Base-by-base conservation (phyloP, 2,888 invertebrate species). In the Busseola fusca region DNA sequence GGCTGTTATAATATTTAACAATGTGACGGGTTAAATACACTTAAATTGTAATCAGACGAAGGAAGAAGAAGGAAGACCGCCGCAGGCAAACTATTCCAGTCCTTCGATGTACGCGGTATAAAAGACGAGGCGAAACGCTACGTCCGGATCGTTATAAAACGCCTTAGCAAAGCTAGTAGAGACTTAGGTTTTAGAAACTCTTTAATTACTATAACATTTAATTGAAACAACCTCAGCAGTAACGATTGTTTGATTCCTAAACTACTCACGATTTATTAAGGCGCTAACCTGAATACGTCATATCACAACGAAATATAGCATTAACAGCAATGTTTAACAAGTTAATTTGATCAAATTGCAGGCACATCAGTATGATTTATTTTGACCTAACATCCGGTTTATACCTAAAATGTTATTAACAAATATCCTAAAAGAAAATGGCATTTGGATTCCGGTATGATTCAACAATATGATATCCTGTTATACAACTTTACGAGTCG, bases 381-480 rank as follows among this genome's bases (percentile, higher is more conserved):
- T 72, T 69, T 50, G n/a, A 60, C 18, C 67, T 57, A 69, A 64
- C 63, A 69, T 82, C 79, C 82, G 71, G 52, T 54, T 16, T 16
- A 45, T 16, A 50, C 9, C 50, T 67, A 50, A 69, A 66, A 69
- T 70, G 60, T 56, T 68, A 65, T 80, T 81, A 58, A 30, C 68
- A 58, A 76, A 81, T 81, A 81, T 81, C 80, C 81, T 81, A 48
- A 71, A 48, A 82, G 34, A 65, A 81, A 67, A 75, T 69, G 71
- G 42, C 59, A 64, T 78, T 64, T 56, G 27, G n/a, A 71, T 78
- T 70, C 81, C 81, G 82, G 27, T 69, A 69, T 78, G 69, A 81
- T 21, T 81, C 58, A 75, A 70, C 10, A 25, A 27, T 21, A 57
- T 52, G 25, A 76, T 76, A 66, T 76, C 76, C 72, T 66, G 66